These are phyloP conservation scores for Irena cyanogastra DNA, from an alignment of 2,113 vertebrate genomes.

Conservation along the genomic window DNA sequence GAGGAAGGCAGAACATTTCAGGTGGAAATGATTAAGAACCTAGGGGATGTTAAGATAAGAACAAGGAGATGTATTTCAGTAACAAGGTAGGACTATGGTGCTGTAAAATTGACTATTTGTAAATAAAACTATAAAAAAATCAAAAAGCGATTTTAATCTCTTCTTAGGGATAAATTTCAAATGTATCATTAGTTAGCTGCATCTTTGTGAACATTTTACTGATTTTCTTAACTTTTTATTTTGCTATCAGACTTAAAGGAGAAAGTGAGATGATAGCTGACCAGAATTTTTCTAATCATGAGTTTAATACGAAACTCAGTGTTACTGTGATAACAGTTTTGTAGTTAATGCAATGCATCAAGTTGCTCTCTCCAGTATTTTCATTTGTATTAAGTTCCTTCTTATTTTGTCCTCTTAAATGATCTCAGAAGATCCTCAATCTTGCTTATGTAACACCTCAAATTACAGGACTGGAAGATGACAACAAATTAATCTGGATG, in stretches of 20 bases:
- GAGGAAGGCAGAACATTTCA: not conserved
- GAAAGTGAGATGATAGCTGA: not conserved
- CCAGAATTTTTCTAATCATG: not conserved
- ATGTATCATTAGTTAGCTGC: not conserved
- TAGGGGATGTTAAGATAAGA: not conserved
- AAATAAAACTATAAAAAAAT: not conserved
- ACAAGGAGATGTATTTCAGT: not conserved
- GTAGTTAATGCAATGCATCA: not conserved
- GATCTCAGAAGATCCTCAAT: not conserved
- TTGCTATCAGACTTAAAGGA: not conserved
- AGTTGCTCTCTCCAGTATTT: not conserved
- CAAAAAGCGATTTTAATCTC: not conserved
- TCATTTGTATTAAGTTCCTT: not conserved
- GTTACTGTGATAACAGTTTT: not conserved
- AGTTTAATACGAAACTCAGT: not conserved
- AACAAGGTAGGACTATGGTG: not conserved
- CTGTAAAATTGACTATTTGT: not conserved
- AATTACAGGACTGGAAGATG: not conserved
- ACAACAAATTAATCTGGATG: not conserved
- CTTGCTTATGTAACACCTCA: not conserved
- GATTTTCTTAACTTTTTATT: not conserved
- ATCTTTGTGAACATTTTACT: not conserved
- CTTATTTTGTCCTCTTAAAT: not conserved
- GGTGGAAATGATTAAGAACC: not conserved
- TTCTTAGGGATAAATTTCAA: not conserved